Percentiles rank a stretch among this genome's conserved stretches.
Conservation (phyloP, 2,797 vertebrate genomes). For the Atherinosoma microstoma region DNA sequence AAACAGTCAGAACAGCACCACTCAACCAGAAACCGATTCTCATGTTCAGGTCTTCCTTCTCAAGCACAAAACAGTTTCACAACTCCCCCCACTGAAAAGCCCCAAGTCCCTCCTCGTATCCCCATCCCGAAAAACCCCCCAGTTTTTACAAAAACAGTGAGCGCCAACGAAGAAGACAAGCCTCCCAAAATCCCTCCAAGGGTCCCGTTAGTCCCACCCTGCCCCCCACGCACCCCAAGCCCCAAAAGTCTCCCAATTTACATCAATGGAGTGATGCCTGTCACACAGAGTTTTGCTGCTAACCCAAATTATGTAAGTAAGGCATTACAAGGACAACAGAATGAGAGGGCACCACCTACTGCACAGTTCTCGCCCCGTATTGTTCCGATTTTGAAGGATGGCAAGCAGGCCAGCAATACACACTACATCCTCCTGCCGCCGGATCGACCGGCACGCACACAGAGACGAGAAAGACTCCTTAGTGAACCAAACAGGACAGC, state of each 20-base stretch:
- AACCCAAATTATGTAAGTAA: constrained; percentile 97
- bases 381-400: constrained; percentile 95
- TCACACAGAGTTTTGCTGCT: constrained; percentile 97
- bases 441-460: constrained; percentile 84
- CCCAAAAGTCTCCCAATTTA: constrained; percentile 96
- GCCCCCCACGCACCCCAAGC: constrained; percentile 90
- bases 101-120: constrained; percentile 90
- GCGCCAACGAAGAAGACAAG: constrained; percentile 86
- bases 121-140: constrained; percentile 88
- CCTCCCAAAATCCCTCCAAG: constrained; percentile 94
- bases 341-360: constrained; percentile 81
- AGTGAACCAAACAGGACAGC: constrained; percentile 84
- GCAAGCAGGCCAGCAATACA: constrained; percentile 92
- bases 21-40: constrained; percentile 79
- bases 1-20: constrained; percentile 70
- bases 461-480: constrained; percentile 88
- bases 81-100: constrained; percentile 80
- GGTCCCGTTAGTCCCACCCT: constrained; percentile 87
- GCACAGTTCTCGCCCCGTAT: constrained; percentile 85
- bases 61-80: constrained; percentile 57
- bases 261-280: constrained; percentile 97
- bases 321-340: constrained; percentile 88
- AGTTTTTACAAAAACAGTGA: constrained; percentile 69
- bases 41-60: constrained; percentile 83
- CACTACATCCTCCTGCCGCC: constrained; percentile 98